A percentile compares a stretch with the other conserved stretches of the same genome.
phyloP scores from a whole-genome alignment of 1,140 invertebrate species.

The Procambarus clarkii region DNA sequence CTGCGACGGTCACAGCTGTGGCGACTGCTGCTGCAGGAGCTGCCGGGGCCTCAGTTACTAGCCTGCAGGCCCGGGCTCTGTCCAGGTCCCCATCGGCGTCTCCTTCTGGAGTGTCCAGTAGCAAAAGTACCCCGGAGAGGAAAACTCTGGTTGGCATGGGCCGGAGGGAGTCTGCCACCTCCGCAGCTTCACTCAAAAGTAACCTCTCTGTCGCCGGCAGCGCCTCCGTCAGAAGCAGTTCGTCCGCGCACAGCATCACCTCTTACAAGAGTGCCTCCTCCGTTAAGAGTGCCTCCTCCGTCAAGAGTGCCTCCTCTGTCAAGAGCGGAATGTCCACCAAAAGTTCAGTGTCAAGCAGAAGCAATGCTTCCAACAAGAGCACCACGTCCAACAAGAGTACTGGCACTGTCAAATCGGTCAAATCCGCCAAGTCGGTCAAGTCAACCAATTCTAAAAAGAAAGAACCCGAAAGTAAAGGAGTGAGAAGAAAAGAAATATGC shows the following conservation, averaged over 20 bases:
- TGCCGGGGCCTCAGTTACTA: slow-evolving; percentile 7
- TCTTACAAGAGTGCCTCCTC: slow-evolving; percentile 47
- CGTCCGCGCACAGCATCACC: slow-evolving; percentile 43
- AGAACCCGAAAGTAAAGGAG: slow-evolving; percentile 51
- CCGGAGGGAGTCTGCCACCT: slow-evolving; percentile 35
- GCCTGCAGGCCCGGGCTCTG: slow-evolving; percentile 10
- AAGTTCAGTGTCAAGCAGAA: slow-evolving; percentile 26
- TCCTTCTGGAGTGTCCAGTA: slow-evolving; percentile 23
- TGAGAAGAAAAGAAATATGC: slow-evolving; percentile 50
- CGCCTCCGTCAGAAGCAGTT: slow-evolving; percentile 42
- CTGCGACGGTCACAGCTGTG: background rate
- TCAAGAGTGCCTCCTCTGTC: slow-evolving; percentile 29
- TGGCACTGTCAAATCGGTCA: slow-evolving; percentile 14
- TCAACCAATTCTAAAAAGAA: slow-evolving; percentile 31
- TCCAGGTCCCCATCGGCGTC: slow-evolving; percentile 57
- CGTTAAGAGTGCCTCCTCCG: slow-evolving; percentile 30
- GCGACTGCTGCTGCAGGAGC: background rate
- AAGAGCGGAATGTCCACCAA: slow-evolving; percentile 45
- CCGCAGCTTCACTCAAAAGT: slow-evolving; percentile 44
- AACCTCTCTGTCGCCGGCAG: slow-evolving; percentile 38
- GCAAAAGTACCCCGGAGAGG: slow-evolving; percentile 30
- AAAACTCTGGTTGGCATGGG: slow-evolving; percentile 19
- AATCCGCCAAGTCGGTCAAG: slow-evolving; percentile 34
- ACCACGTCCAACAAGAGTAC: slow-evolving; percentile 33
- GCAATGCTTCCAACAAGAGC: slow-evolving; percentile 35